Evolutionary conservation across 2,888 invertebrate genomes (phyloP).

Genomic region (Cistogaster globosa): DNA sequence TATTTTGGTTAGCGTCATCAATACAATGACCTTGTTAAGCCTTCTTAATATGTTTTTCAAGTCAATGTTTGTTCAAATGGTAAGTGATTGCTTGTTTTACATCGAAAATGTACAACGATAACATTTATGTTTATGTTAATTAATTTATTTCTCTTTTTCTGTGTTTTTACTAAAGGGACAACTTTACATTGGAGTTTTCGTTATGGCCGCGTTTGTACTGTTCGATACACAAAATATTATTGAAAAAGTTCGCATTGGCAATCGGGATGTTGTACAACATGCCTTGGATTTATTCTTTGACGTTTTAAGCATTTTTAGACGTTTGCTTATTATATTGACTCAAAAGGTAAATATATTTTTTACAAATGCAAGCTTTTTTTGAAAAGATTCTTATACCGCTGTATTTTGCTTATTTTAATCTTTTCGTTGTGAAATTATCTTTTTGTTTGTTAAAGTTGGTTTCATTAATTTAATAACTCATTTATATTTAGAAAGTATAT

Average conservation of each 20-base stretch:
- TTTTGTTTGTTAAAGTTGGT: too few species aligned
- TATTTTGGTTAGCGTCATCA: conserved; percentile 91
- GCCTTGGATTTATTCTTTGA: conserved; percentile 97
- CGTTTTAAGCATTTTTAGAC: conserved; percentile 96
- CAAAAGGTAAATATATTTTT: conserved; percentile 88
- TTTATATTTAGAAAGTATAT: too few species aligned
- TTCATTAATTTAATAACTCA: too few species aligned
- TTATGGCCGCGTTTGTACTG: conserved; percentile 97
- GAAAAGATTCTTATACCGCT: too few species aligned
- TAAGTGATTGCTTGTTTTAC: conserved; percentile 80
- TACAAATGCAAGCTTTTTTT: too few species aligned
- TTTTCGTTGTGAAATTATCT: background rate
- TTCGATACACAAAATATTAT: conserved; percentile 99
- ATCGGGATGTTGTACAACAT: conserved; percentile 96
- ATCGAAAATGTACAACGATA: background rate
- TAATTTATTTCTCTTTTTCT: background rate
- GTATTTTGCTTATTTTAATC: background rate
- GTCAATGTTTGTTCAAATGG: conserved; percentile 90
- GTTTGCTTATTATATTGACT: conserved; percentile 93
- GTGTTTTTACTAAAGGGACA: conserved; percentile 85
- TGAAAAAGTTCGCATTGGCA: conserved; percentile 95
- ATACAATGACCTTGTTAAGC: conserved; percentile 90
- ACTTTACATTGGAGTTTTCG: conserved; percentile 92
- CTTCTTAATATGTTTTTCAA: conserved; percentile 94
- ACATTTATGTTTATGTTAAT: background rate